phyloP scores from a whole-genome alignment of 2,888 invertebrate genomes.

The Therioaphis trifolii region DNA sequence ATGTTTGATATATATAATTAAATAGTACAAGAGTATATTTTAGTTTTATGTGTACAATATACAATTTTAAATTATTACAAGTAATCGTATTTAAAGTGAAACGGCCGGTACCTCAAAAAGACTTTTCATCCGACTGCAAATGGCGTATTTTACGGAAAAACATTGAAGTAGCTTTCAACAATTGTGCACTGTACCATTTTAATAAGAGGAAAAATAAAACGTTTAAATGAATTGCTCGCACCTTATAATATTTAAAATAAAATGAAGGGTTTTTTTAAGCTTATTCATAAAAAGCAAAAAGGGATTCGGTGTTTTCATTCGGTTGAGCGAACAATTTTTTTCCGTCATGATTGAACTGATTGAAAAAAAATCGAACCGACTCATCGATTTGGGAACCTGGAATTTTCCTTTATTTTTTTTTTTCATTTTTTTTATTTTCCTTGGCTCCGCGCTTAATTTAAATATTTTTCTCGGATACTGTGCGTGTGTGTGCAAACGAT shows the following conservation, averaged over 20 bases:
- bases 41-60: too few species aligned
- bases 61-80: too few species aligned
- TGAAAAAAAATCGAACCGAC: constrained; percentile 53
- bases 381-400: constrained; percentile 52
- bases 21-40: too few species aligned
- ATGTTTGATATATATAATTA: too few species aligned
- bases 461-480: constrained; percentile 57
- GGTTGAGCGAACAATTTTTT: constrained; percentile 52
- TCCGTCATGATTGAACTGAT: constrained; percentile 57
- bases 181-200: constrained; percentile 47
- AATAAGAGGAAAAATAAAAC: constrained; percentile 48
- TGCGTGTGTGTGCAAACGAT: constrained; percentile 36
- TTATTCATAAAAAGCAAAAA: constrained; percentile 59
- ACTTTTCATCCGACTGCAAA: constrained; percentile 36
- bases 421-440: constrained; percentile 41
- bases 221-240: constrained; percentile 50
- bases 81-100: not conserved
- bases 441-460: constrained; percentile 50
- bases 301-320: constrained; percentile 56
- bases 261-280: constrained; percentile 47
- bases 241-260: constrained; percentile 53
- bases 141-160: constrained; percentile 24
- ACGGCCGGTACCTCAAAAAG: constrained; percentile 3
- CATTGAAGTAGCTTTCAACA: constrained; percentile 14
- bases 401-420: constrained; percentile 57